phyloP scores from a whole-genome alignment of 2,888 invertebrate genomes.

The Micropterix aruncella region DNA sequence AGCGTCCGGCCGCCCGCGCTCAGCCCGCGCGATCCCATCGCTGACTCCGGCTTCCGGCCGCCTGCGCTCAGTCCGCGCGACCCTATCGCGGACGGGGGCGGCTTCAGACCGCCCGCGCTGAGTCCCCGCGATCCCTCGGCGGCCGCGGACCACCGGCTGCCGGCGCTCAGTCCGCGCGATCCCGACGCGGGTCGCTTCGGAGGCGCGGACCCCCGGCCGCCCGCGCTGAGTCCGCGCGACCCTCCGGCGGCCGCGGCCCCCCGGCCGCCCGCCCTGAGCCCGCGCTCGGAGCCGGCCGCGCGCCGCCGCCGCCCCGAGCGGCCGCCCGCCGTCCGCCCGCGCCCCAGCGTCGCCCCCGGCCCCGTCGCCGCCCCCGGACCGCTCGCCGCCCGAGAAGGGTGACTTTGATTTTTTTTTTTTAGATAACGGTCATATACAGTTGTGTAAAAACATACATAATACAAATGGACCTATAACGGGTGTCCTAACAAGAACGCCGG shows the following conservation, averaged over 20 bases:
- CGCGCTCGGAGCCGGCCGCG: constrained; percentile 15
- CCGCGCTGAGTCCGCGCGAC: constrained; percentile 3
- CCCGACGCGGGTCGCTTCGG: not conserved
- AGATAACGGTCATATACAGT: no score
- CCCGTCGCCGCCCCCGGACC: no score
- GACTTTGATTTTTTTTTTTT: no score
- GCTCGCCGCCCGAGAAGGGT: not conserved
- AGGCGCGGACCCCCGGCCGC: not conserved
- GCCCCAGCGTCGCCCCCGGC: no score
- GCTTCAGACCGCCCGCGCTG: constrained; percentile 16
- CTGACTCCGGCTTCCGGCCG: constrained; percentile 15
- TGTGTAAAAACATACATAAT: no score
- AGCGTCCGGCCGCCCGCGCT: not conserved
- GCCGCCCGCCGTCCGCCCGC: not conserved
- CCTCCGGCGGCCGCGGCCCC: constrained; percentile 10
- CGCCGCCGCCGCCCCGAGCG: constrained; percentile 13
- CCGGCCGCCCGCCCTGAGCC: constrained; percentile 6
- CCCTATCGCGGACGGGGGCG: constrained; percentile 28
- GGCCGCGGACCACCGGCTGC: constrained; percentile 7
- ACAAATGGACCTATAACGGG: no score
- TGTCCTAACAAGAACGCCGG: no score
- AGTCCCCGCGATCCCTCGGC: constrained; percentile 2
- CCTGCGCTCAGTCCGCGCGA: constrained; percentile 28
- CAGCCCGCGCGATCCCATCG: constrained; percentile 8
- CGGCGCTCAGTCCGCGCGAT: constrained; percentile 6